Percentiles rank a stretch among this genome's conserved stretches.
Conservation (phyloP, 2,113 vertebrate genomes). For the Hippocampus comes region DNA sequence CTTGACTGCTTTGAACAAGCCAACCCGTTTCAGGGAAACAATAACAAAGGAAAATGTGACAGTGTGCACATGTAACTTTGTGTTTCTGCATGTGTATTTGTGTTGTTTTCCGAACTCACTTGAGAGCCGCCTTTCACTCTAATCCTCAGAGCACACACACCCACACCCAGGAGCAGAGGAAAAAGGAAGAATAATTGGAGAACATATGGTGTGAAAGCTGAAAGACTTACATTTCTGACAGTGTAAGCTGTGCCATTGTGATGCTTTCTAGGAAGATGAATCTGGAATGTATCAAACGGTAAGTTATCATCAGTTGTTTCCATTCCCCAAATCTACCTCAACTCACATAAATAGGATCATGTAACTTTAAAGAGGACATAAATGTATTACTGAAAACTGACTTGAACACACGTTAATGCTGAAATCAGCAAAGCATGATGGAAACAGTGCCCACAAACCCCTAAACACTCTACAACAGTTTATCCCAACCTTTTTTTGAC, state of each 20-base stretch:
- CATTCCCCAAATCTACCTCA: constrained; percentile 16
- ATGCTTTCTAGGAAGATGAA: constrained; percentile 36
- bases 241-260: constrained; percentile 15
- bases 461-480: no score
- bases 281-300: constrained; percentile 26
- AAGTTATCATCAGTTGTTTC: constrained; percentile 3
- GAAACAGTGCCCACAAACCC: no score
- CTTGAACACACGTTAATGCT: no score
- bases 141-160: constrained; percentile 59
- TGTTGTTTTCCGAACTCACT: constrained; percentile 57
- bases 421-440: no score
- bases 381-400: no score
- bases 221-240: constrained; percentile 53
- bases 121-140: constrained; percentile 50
- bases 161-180: constrained; percentile 43
- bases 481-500: no score
- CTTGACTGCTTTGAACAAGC: constrained; percentile 29
- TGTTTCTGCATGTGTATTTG: constrained; percentile 14
- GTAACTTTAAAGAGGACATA: no score
- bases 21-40: constrained; percentile 37
- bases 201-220: constrained; percentile 44
- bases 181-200: constrained; percentile 43
- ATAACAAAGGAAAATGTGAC: constrained; percentile 27
- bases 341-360: neutral
- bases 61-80: constrained; percentile 20